A percentile compares a stretch with the other conserved stretches of the same genome.
Evolutionary conservation across 2,888 invertebrate species (phyloP).

Genomic region (Dicyrtoma fusca): DNA sequence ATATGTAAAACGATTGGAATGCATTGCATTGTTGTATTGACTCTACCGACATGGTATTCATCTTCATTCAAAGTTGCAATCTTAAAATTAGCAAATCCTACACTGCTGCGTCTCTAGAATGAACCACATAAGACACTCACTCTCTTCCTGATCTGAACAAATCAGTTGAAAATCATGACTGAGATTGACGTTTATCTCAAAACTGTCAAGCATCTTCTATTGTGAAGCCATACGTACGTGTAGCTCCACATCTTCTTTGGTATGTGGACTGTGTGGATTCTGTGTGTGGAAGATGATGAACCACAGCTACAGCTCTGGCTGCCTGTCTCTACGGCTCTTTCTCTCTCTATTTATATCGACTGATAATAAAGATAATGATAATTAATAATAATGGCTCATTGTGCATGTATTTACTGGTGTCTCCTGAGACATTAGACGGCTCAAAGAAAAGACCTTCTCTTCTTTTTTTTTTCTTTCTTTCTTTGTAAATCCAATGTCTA

Average conservation of each 20-base stretch:
- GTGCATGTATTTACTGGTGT: too few relatives aligned
- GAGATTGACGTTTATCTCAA: conserved; percentile 13
- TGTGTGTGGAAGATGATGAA: neutral
- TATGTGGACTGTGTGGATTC: neutral
- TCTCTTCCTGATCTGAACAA: conserved; percentile 17
- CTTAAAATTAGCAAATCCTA: too few relatives aligned
- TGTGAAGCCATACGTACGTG: neutral
- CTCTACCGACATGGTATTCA: too few relatives aligned
- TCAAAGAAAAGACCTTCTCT: too few relatives aligned
- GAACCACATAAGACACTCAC: too few relatives aligned
- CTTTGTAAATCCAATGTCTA: too few relatives aligned
- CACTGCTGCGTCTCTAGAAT: too few relatives aligned
- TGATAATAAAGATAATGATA: neutral
- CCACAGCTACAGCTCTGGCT: neutral
- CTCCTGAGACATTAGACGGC: too few relatives aligned
- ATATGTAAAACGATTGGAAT: too few relatives aligned
- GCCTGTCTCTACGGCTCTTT: neutral
- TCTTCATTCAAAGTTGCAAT: too few relatives aligned
- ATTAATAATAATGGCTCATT: neutral
- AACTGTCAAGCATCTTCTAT: conserved; percentile 10
- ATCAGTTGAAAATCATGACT: conserved; percentile 16
- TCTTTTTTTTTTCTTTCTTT: too few relatives aligned
- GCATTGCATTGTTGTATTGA: too few relatives aligned
- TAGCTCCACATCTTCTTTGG: neutral
- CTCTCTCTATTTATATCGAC: conserved; percentile 14